Conservation (phyloP, 2,888 invertebrate genomes). For the Spisula solida region DNA sequence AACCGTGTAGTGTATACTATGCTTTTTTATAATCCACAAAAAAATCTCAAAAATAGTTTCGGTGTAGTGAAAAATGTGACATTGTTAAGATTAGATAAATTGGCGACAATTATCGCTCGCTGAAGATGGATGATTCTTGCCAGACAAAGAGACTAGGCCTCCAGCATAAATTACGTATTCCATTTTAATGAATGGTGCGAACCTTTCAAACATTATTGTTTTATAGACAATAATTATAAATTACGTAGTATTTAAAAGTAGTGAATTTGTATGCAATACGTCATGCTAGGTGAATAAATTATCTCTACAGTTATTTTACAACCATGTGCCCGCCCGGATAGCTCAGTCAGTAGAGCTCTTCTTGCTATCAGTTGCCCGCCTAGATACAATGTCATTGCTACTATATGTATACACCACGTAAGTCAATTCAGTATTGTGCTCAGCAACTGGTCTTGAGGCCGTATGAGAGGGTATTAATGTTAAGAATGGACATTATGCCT, state of each 20-base stretch:
- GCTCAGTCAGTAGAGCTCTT: too few relatives aligned
- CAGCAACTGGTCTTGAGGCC: too few relatives aligned
- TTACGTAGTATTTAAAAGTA: not conserved
- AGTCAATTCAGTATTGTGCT: too few relatives aligned
- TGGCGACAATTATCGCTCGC: not conserved
- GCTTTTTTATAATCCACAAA: too few relatives aligned
- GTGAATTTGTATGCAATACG: not conserved
- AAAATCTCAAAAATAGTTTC: not conserved
- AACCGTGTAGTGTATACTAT: too few relatives aligned
- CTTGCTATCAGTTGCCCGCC: too few relatives aligned
- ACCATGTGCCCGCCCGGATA: too few relatives aligned
- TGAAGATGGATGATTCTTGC: not conserved
- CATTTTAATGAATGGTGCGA: not conserved
- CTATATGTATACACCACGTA: too few relatives aligned
- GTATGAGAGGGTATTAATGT: too few relatives aligned
- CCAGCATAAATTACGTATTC: constrained; percentile 9
- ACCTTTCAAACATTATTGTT: not conserved
- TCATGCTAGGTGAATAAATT: not conserved
- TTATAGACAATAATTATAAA: not conserved
- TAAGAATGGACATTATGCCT: too few relatives aligned
- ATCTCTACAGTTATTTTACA: too few relatives aligned
- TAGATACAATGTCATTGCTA: too few relatives aligned
- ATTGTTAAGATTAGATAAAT: not conserved
- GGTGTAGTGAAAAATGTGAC: not conserved
- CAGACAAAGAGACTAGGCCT: not conserved